Base-by-base conservation (phyloP, 2,113 vertebrate species). In the Cairina moschata region DNA sequence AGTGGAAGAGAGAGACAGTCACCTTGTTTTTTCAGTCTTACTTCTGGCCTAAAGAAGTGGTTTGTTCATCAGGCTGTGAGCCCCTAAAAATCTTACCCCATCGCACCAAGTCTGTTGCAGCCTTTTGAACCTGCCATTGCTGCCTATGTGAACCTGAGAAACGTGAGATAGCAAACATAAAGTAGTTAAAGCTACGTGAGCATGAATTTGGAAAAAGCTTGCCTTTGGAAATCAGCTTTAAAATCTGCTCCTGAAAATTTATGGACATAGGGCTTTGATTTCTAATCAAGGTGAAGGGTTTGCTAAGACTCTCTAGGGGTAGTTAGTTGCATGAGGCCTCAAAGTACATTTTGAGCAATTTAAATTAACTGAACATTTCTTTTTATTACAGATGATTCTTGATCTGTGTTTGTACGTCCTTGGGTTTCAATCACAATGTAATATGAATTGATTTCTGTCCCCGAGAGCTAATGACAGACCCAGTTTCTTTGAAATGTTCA, bases 381-480 rank as follows among this genome's bases (percentile, higher is more conserved):
- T 86, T 94, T 92, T 88, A 67, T 91, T 95, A 59, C 65, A 74
- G 42, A 40, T 82, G n/a, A 55, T 87, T 93, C 67, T 79, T 91
- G 71, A 88, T 79, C 83, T 87, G 44, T 94, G 66, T 91, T 94
- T 95, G 77, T 83, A 55, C 86, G 92, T 94, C 54, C 0, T 0
- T 73, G 90, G 81, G 40, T 95, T 92, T 95, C 83, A 95, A 7
- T 86, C 90, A 62, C 62, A 81, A 73, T 2, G 20, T 79, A 93
- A 59, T 58, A 65, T 69, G 73, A 73, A 92, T 96, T 88, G 93
- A 86, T 96, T 95, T 92, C 69, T 92, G 90, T 84, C 95, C 91
- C 86, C 76, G 83, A 86, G 93, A 91, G 86, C 86, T 97, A 93
- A 87, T 89, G 77, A 84, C 86, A 91, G 86, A 54, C 79, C 69